Percentiles rank a stretch among this genome's conserved stretches.
phyloP scores from a whole-genome alignment of 2,888 invertebrate species.

The Sphaerophoria rueppellii region DNA sequence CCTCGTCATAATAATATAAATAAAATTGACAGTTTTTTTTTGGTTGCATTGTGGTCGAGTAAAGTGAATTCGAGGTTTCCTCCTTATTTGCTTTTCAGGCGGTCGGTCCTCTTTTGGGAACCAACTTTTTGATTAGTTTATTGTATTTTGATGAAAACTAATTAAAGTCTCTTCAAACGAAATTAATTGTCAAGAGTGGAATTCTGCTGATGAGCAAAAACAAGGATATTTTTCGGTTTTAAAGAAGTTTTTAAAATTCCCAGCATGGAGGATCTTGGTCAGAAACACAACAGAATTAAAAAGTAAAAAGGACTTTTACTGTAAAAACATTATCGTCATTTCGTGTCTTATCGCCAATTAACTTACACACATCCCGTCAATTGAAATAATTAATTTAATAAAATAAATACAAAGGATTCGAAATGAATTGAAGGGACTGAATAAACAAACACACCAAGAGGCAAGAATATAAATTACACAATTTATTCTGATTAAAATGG shows the following conservation, averaged over 20 bases:
- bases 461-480: background rate
- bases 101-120: background rate
- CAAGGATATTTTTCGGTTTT: background rate
- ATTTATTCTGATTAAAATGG: background rate
- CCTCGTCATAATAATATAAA: background rate
- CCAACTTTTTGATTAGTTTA: conserved; percentile 37
- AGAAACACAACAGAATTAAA: too few species aligned
- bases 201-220: background rate
- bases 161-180: conserved; percentile 45
- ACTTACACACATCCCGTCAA: too few species aligned
- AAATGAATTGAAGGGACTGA: background rate
- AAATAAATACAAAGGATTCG: background rate
- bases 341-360: too few species aligned
- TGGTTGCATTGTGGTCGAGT: background rate
- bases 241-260: background rate
- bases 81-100: background rate
- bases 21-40: conserved; percentile 23
- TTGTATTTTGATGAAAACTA: conserved; percentile 45
- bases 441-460: background rate
- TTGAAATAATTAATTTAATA: background rate
- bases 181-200: conserved; percentile 43
- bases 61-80: conserved; percentile 1
- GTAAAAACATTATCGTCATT: too few species aligned
- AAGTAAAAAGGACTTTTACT: too few species aligned
- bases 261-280: too few species aligned